phyloP scores from a whole-genome alignment of 2,888 invertebrate genomes.

The Magallana nippona region DNA sequence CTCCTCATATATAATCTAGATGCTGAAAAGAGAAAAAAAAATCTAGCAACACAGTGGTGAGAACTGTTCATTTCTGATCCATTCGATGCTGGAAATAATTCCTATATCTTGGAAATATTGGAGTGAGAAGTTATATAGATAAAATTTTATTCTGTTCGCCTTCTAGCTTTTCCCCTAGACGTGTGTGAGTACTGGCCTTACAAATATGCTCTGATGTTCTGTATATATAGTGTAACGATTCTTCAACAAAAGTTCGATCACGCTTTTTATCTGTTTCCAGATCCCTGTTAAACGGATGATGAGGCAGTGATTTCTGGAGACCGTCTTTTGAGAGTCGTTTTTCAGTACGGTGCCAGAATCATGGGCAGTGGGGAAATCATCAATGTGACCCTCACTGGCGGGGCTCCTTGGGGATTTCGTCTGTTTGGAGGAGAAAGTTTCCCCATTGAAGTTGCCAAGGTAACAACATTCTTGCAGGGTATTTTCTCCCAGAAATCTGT shows the following conservation, averaged over 20 bases:
- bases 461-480: conserved; percentile 59
- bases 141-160: conserved; percentile 19
- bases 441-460: conserved; percentile 78
- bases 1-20: not conserved
- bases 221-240: too few relatives aligned
- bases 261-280: not conserved
- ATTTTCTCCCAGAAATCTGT: too few relatives aligned
- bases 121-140: conserved; percentile 19
- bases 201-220: too few relatives aligned
- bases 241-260: too few relatives aligned
- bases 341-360: not conserved
- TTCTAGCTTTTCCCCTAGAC: conserved; percentile 7
- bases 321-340: not conserved
- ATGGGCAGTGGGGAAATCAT: conserved; percentile 71
- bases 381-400: conserved; percentile 73
- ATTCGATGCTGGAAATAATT: not conserved
- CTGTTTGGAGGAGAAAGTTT: conserved; percentile 76
- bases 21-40: not conserved
- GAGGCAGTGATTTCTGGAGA: conserved; percentile 11
- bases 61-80: not conserved
- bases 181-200: not conserved
- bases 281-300: conserved; percentile 16
- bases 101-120: conserved; percentile 26
- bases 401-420: conserved; percentile 79
- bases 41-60: not conserved